phyloP scores from a whole-genome alignment of 2,888 invertebrate species.

The Polyploca ridens region DNA sequence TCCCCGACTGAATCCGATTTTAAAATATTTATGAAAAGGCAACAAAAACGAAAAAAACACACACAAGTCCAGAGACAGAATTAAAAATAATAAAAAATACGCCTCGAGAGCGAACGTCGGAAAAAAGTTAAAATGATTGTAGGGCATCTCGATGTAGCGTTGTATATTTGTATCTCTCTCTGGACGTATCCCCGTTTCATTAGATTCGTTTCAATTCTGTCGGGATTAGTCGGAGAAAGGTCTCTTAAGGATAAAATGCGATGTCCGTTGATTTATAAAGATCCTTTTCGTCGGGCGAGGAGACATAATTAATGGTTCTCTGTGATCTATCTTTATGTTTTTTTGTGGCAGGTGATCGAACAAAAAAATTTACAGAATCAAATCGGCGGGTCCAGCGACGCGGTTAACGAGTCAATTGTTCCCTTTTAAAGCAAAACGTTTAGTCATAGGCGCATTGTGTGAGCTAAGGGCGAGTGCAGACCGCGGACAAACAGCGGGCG shows the following conservation, averaged over 20 bases:
- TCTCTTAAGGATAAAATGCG: slow-evolving; percentile 75
- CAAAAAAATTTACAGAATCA: slow-evolving; percentile 31
- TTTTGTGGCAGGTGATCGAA: slow-evolving; percentile 52
- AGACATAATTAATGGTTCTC: slow-evolving; percentile 72
- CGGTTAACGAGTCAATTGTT: slow-evolving; percentile 33
- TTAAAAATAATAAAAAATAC: slow-evolving; percentile 77
- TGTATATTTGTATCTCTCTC: slow-evolving; percentile 54
- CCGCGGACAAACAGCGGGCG: slow-evolving; percentile 25
- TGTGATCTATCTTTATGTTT: slow-evolving; percentile 60
- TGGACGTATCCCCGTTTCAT: slow-evolving; percentile 75
- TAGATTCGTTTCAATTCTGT: slow-evolving; percentile 82
- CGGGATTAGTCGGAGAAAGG: slow-evolving; percentile 80
- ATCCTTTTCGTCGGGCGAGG: slow-evolving; percentile 66
- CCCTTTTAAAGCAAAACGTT: slow-evolving; percentile 1
- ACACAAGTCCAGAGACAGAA: slow-evolving; percentile 73
- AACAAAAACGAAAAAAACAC: slow-evolving; percentile 65
- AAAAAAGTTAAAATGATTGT: slow-evolving; percentile 83
- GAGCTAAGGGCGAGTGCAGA: slow-evolving; percentile 26
- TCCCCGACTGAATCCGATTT: slow-evolving; percentile 82
- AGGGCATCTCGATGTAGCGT: slow-evolving; percentile 72
- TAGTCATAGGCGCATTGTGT: slow-evolving; percentile 16
- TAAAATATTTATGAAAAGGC: slow-evolving; percentile 84
- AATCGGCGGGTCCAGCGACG: slow-evolving; percentile 18
- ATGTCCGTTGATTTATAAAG: slow-evolving; percentile 79
- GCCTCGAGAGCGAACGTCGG: slow-evolving; percentile 73